A percentile compares a stretch with the other conserved stretches of the same genome.
Evolutionary conservation across 2,797 vertebrate species (phyloP).

Genomic region (Eospalax fontanierii): DNA sequence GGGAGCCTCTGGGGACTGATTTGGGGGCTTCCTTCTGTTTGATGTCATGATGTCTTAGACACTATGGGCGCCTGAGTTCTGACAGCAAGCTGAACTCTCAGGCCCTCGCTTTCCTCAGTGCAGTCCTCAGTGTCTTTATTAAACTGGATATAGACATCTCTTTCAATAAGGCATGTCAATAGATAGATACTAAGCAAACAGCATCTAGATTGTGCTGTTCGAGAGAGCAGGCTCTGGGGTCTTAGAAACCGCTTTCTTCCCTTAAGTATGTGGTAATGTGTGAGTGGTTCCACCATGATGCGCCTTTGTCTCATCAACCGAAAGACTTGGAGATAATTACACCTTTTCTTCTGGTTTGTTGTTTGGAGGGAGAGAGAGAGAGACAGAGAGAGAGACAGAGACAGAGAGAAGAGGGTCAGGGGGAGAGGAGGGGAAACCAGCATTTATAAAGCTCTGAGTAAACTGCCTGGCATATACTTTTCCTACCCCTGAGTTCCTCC

Average conservation of each 20-base stretch:
- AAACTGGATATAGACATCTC: constrained; percentile 45
- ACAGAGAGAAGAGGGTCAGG: too few relatives aligned
- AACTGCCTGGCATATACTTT: neutral
- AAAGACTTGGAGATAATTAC: neutral
- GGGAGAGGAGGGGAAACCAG: neutral
- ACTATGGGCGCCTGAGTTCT: neutral
- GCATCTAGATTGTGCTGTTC: neutral
- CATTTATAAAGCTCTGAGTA: neutral
- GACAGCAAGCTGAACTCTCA: constrained; percentile 34
- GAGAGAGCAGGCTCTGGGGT: neutral
- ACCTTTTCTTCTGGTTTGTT: neutral
- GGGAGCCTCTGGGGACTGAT: neutral
- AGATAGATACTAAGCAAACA: neutral
- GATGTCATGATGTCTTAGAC: constrained; percentile 20
- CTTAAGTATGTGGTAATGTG: neutral
- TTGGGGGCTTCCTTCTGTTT: constrained; percentile 13
- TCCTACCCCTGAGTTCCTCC: too few relatives aligned
- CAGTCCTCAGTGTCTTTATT: constrained; percentile 24
- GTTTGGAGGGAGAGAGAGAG: neutral
- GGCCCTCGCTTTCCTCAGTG: neutral
- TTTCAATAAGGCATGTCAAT: constrained; percentile 40
- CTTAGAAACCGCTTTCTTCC: neutral
- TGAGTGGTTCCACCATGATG: neutral
- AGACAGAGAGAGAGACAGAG: neutral
- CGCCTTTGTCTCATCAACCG: neutral